Evolutionary conservation across 2,113 vertebrate species (phyloP).

Genomic region (Vidua macroura): DNA sequence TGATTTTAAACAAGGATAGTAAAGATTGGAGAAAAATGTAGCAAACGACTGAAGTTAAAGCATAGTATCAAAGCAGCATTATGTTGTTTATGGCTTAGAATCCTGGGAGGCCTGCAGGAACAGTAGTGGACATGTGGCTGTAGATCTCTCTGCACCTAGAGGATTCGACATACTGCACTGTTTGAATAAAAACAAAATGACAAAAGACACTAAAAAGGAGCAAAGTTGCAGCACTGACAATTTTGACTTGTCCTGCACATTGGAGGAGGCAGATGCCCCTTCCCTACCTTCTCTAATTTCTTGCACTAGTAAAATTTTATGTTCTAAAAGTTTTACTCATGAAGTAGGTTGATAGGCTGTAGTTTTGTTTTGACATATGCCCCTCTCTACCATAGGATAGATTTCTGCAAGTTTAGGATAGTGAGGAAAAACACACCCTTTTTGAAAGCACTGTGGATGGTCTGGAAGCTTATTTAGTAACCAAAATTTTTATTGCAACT

Average conservation of each 20-base stretch:
- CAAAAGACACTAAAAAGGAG: neutral
- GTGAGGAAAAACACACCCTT: neutral
- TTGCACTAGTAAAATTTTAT: neutral
- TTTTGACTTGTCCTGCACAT: neutral
- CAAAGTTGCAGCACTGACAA: neutral
- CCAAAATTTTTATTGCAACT: neutral
- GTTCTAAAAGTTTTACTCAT: neutral
- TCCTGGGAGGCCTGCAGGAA: neutral
- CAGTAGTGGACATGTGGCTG: neutral
- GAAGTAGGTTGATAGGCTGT: neutral
- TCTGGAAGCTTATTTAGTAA: neutral
- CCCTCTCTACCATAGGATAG: neutral
- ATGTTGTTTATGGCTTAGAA: neutral
- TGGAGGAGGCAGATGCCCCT: neutral
- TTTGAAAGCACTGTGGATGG: neutral
- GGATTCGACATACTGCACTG: neutral
- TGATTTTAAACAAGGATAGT: neutral
- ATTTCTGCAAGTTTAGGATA: neutral
- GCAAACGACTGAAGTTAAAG: neutral
- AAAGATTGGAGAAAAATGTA: neutral
- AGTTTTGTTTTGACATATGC: neutral
- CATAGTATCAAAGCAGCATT: neutral
- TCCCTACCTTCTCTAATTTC: neutral
- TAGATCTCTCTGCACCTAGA: neutral
- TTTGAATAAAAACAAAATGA: neutral